Percentiles rank a stretch among this genome's conserved stretches.
Evolutionary conservation across 2,888 invertebrate species (phyloP).

Genomic region (Dorcus parallelipipedus): DNA sequence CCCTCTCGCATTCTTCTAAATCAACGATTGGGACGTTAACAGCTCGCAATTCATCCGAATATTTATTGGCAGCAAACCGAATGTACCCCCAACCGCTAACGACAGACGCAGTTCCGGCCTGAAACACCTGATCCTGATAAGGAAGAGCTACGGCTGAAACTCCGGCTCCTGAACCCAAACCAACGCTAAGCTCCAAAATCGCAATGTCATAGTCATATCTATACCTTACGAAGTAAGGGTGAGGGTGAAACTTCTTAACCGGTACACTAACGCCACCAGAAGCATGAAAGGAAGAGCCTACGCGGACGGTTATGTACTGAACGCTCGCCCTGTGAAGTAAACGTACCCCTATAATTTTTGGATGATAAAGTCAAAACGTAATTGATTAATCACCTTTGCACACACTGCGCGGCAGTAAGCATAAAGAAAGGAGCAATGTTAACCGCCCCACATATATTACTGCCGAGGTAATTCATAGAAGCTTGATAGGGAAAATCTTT

Average conservation of each 20-base stretch:
- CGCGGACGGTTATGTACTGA: conserved; percentile 7
- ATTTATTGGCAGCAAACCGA: not conserved
- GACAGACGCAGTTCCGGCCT: conserved; percentile 7
- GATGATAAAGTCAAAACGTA: not conserved
- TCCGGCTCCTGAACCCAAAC: conserved; percentile 16
- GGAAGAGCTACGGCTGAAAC: conserved; percentile 44
- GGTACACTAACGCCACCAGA: conserved; percentile 8
- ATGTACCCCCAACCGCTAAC: conserved; percentile 24
- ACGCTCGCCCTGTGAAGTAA: too few species aligned
- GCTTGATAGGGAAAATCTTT: conserved; percentile 10
- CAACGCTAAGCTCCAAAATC: not conserved
- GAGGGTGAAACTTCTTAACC: conserved; percentile 8
- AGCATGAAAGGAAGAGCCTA: conserved; percentile 13
- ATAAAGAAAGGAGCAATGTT: conserved; percentile 2
- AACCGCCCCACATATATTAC: conserved; percentile 6
- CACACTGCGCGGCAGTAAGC: conserved; percentile 8
- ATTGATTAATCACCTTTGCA: not conserved
- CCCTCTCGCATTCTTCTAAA: not conserved
- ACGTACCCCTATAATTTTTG: not conserved
- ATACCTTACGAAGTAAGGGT: not conserved
- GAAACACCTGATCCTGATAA: conserved; percentile 1
- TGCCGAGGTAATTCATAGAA: not conserved
- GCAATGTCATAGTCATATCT: not conserved
- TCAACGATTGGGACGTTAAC: conserved; percentile 6
- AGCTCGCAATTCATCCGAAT: conserved; percentile 1